phyloP scores from a whole-genome alignment of 2,113 vertebrate genomes.

The Varanus salvator region DNA sequence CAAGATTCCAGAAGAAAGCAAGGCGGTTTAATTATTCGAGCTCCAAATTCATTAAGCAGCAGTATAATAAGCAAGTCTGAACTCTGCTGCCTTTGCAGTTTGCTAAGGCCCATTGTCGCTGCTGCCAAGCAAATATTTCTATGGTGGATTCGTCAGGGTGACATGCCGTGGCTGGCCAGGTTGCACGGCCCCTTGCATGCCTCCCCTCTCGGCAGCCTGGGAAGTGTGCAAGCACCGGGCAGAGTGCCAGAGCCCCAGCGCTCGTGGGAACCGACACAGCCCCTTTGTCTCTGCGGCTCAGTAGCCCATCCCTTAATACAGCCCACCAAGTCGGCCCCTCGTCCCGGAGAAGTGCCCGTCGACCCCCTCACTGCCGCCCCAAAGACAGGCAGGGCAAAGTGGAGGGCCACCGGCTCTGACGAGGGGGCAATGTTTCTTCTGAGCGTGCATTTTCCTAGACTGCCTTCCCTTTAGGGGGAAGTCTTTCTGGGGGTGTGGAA shows the following conservation, averaged over 20 bases:
- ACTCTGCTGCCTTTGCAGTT: conserved; percentile 1
- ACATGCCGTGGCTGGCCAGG: not conserved
- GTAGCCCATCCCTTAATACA: not conserved
- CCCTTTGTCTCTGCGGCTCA: conserved; percentile 13
- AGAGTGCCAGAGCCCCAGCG: not conserved
- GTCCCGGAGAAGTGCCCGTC: not conserved
- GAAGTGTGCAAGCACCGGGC: conserved; percentile 6
- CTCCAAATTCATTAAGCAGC: conserved; percentile 14
- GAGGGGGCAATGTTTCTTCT: not conserved
- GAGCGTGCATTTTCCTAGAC: not conserved
- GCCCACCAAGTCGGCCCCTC: not conserved
- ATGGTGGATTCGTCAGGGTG: not conserved
- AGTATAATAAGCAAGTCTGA: conserved; percentile 11
- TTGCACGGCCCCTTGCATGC: conserved; percentile 2
- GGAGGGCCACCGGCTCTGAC: not conserved
- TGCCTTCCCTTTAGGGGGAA: not conserved
- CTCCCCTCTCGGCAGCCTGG: not conserved
- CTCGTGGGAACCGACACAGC: not conserved
- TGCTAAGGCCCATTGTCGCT: not conserved
- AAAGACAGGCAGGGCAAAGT: not conserved
- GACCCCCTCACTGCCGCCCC: not conserved
- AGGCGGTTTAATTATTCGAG: not conserved
- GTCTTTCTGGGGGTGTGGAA: not conserved
- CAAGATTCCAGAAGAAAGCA: not conserved
- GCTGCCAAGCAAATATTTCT: conserved; percentile 20